phyloP scores from a whole-genome alignment of 2,797 vertebrate species.

The Chiroxiphia lanceolata region DNA sequence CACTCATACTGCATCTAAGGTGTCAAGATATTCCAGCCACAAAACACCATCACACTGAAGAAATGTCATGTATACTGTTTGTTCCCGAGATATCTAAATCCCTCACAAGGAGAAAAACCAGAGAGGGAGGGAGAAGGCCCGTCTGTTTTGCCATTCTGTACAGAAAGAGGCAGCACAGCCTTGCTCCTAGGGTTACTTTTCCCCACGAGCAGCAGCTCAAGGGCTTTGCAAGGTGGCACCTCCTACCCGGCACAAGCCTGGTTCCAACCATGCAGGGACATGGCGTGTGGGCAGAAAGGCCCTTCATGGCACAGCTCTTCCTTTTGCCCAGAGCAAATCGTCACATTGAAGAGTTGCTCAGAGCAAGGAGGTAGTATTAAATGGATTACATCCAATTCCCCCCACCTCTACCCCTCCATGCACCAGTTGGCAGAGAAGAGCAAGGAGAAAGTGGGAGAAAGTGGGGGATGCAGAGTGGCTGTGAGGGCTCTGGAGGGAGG shows the following conservation, averaged over 20 bases:
- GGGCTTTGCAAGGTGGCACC: background rate
- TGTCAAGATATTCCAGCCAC: background rate
- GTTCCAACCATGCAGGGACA: background rate
- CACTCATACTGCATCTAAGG: background rate
- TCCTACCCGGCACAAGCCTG: fast-evolving
- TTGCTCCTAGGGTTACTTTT: background rate
- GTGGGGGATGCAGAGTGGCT: background rate
- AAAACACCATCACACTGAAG: fast-evolving
- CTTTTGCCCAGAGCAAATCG: background rate
- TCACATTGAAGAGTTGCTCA: background rate
- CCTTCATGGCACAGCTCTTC: background rate
- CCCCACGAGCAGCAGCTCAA: background rate
- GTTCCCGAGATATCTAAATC: background rate
- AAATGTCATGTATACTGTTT: background rate
- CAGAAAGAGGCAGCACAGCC: background rate
- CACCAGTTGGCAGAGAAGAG: background rate
- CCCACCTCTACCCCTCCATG: background rate
- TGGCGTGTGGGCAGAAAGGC: fast-evolving
- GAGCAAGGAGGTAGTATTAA: background rate
- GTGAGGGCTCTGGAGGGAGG: background rate
- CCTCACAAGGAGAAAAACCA: background rate
- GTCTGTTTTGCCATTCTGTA: background rate
- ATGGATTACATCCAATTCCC: background rate
- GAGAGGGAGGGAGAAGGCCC: background rate
- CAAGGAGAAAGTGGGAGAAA: background rate